Conservation (phyloP, 1,140 invertebrate genomes). For the Trialeurodes vaporariorum region DNA sequence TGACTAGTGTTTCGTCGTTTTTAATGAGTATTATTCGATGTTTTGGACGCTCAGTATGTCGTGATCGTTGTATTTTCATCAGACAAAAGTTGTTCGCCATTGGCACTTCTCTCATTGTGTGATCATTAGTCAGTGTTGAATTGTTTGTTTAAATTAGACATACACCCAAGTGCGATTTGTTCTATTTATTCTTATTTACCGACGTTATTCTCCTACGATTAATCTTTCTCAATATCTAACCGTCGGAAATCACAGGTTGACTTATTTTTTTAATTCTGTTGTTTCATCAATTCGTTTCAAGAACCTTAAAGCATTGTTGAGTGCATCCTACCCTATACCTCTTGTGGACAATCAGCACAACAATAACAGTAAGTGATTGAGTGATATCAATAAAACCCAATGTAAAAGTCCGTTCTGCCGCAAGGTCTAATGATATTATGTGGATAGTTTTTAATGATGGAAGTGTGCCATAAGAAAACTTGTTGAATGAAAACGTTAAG, state of each 20-base stretch:
- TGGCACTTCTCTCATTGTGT: not conserved
- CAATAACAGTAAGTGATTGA: not conserved
- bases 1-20: not conserved
- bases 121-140: not conserved
- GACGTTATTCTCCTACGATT: not conserved
- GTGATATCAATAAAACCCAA: not conserved
- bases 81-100: not conserved
- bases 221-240: no score
- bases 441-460: not conserved
- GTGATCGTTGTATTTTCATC: not conserved
- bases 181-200: not conserved
- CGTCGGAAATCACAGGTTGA: no score
- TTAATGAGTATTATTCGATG: not conserved
- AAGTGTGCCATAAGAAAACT: not conserved
- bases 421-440: not conserved
- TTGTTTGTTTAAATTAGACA: not conserved
- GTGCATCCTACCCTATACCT: not conserved
- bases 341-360: not conserved
- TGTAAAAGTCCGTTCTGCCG: not conserved
- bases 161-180: not conserved
- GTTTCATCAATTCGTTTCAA: not conserved
- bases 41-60: not conserved
- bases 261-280: no score
- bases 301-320: not conserved
- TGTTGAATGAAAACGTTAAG: constrained; percentile 3